phyloP scores from a whole-genome alignment of 1,140 invertebrate genomes.

The Pectinophora gossypiella region DNA sequence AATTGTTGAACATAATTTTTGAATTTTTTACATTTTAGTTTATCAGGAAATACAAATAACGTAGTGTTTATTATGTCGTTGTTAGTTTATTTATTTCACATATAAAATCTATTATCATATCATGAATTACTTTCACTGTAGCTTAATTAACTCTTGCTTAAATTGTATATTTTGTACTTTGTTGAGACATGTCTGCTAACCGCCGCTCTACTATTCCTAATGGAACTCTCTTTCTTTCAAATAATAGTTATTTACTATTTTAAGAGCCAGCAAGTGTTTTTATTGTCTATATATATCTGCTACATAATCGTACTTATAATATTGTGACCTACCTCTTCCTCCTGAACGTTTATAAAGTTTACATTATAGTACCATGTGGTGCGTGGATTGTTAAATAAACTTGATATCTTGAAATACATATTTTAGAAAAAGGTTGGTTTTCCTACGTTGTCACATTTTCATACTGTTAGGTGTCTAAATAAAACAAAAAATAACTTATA shows the following conservation, averaged over 20 bases:
- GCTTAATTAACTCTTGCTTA: not conserved
- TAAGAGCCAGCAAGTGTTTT: too few species aligned
- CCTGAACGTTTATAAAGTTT: conserved; percentile 39
- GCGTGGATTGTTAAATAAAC: conserved; percentile 57
- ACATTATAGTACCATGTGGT: conserved; percentile 49
- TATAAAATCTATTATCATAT: conserved; percentile 14
- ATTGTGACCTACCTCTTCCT: conserved; percentile 39
- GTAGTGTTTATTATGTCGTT: conserved; percentile 17
- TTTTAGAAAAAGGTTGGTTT: conserved; percentile 39
- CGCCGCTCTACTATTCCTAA: too few species aligned
- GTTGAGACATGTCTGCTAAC: too few species aligned
- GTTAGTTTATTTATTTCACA: conserved; percentile 18
- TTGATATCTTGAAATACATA: conserved; percentile 59
- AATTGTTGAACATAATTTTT: conserved; percentile 23
- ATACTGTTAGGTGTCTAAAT: too few species aligned
- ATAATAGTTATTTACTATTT: too few species aligned
- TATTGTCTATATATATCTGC: too few species aligned
- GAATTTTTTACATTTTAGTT: conserved; percentile 29
- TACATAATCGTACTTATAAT: too few species aligned
- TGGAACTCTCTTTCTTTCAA: too few species aligned
- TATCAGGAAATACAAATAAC: conserved; percentile 17
- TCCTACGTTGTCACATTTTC: too few species aligned
- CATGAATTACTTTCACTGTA: too few species aligned
- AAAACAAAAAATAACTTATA: too few species aligned
- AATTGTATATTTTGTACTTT: not conserved